Conservation (phyloP, 2,888 invertebrate species). For the Pristionchus exspectatus region DNA sequence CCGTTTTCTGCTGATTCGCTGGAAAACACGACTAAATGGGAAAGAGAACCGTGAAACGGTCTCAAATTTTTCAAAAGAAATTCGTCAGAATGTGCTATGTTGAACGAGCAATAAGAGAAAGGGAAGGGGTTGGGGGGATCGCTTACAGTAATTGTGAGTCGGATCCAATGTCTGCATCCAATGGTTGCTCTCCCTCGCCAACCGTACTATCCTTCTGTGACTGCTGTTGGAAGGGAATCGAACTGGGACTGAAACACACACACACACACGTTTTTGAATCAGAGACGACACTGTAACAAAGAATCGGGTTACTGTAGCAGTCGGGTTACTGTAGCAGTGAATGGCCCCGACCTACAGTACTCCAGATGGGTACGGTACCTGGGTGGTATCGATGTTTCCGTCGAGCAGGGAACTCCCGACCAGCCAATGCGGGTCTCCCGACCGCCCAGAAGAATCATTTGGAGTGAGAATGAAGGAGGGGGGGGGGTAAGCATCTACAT, state of each 20-base stretch:
- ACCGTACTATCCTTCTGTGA: background rate
- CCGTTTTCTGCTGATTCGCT: conserved; percentile 29
- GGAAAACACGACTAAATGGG: background rate
- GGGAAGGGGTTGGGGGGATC: no score
- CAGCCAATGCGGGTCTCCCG: background rate
- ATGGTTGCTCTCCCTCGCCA: background rate
- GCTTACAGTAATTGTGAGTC: conserved; percentile 19
- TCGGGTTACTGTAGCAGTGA: no score
- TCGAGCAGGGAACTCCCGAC: background rate
- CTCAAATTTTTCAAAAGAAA: background rate
- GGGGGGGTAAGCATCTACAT: background rate
- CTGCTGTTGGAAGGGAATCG: background rate
- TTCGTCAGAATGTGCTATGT: background rate
- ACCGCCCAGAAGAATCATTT: conserved; percentile 10
- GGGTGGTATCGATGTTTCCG: background rate
- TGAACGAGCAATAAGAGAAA: background rate
- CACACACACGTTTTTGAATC: no score
- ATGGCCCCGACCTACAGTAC: background rate
- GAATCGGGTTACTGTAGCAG: no score
- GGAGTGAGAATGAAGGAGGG: background rate
- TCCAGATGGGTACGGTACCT: background rate
- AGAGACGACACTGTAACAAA: background rate
- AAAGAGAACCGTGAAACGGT: background rate
- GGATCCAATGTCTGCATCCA: background rate
- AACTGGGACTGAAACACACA: background rate